phyloP scores from a whole-genome alignment of 2,113 vertebrate species.

The Phoenicopterus ruber region DNA sequence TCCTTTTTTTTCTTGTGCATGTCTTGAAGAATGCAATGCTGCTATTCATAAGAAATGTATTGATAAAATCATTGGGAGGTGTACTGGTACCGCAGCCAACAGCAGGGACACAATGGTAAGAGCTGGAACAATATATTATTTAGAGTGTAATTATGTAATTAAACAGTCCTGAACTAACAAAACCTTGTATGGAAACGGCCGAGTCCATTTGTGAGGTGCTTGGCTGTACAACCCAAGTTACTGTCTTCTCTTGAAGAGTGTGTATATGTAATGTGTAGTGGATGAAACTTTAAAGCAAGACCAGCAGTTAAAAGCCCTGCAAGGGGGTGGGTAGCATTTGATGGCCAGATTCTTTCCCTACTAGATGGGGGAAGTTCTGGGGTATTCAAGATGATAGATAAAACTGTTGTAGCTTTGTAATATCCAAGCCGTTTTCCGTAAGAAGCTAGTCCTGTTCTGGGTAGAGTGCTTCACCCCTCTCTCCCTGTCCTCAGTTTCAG shows the following conservation, averaged over 20 bases:
- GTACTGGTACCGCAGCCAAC: slow-evolving; percentile 94
- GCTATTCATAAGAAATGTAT: slow-evolving; percentile 99
- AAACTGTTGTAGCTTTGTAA: neutral
- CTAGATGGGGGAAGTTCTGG: neutral
- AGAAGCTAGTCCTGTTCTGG: neutral
- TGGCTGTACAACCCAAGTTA: neutral
- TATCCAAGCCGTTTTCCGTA: neutral
- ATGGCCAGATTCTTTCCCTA: neutral
- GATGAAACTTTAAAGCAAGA: neutral
- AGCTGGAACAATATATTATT: neutral
- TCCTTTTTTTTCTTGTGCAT: slow-evolving; percentile 12
- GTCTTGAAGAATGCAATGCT: slow-evolving; percentile 91
- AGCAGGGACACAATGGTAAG: slow-evolving; percentile 97
- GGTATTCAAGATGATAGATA: neutral
- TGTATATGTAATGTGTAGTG: rapidly evolving
- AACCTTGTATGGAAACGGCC: neutral
- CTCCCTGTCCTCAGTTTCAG: slow-evolving; percentile 84
- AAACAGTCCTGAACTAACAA: neutral
- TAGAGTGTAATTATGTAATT: neutral
- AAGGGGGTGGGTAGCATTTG: neutral
- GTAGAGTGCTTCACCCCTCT: neutral
- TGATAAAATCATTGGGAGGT: slow-evolving; percentile 97
- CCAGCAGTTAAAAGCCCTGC: neutral
- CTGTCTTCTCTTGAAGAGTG: neutral
- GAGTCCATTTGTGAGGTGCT: neutral